These are phyloP conservation scores for Zootermopsis nevadensis DNA, from an alignment of 2,888 invertebrate species.

Conservation along the genomic window DNA sequence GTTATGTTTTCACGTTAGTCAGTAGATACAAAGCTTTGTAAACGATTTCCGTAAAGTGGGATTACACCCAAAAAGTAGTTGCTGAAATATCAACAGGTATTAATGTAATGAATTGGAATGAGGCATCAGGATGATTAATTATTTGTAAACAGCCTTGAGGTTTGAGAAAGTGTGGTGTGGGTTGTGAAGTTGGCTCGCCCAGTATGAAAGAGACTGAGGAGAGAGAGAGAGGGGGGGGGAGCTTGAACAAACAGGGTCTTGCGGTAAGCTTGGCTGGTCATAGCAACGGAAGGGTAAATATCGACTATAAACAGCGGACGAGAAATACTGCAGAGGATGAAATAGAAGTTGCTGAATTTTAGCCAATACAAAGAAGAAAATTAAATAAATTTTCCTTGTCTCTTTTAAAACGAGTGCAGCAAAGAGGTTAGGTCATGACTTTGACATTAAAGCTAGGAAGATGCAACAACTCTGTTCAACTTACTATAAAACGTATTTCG, in stretches of 20 bases:
- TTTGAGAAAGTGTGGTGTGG: background rate
- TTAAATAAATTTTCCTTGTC: no score
- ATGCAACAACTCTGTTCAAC: no score
- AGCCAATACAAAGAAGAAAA: no score
- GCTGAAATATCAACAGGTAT: constrained; percentile 26
- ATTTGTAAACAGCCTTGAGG: constrained; percentile 29
- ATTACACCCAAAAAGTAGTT: background rate
- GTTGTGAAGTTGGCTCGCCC: background rate
- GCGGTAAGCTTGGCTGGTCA: no score
- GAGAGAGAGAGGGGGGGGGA: no score
- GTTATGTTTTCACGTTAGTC: background rate
- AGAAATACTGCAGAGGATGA: background rate
- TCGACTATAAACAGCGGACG: background rate
- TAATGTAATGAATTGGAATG: constrained; percentile 28
- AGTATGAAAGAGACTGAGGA: background rate
- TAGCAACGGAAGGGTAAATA: no score
- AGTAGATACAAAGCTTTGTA: background rate
- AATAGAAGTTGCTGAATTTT: background rate
- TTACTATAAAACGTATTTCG: no score
- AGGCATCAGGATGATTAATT: constrained; percentile 18
- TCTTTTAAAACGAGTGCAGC: no score
- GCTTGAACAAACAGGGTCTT: background rate
- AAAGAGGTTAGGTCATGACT: no score
- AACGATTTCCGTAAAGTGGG: background rate
- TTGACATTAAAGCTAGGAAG: no score